phyloP scores from a whole-genome alignment of 2,113 vertebrate species.

The Gallinago media region DNA sequence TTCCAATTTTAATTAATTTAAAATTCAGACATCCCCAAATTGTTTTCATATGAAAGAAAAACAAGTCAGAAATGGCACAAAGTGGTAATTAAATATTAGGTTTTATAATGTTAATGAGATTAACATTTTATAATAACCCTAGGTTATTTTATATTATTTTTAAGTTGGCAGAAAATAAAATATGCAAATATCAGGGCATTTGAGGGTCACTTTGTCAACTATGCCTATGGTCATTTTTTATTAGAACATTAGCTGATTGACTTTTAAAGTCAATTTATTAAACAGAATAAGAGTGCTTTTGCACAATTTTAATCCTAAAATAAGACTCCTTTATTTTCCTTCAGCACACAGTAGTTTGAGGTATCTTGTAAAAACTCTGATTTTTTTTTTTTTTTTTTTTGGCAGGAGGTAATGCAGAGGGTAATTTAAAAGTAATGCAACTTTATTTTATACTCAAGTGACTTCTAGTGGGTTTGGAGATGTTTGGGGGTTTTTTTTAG shows the following conservation, averaged over 20 bases:
- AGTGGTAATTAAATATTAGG: background rate
- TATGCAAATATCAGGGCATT: constrained; percentile 3
- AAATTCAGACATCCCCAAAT: constrained; percentile 1
- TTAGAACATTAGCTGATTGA: background rate
- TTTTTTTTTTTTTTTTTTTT: background rate
- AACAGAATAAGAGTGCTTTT: background rate
- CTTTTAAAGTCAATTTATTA: background rate
- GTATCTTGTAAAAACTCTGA: background rate
- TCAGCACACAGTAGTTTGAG: background rate
- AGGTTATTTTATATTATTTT: constrained; percentile 33
- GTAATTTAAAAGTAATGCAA: background rate
- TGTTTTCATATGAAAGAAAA: constrained; percentile 51
- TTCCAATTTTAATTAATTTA: constrained; percentile 9
- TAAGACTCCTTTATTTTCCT: background rate
- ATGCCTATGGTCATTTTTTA: background rate
- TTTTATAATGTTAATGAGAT: constrained; percentile 13
- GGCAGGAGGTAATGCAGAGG: accelerated
- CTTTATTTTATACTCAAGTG: background rate
- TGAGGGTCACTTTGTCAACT: background rate
- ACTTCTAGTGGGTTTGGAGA: background rate
- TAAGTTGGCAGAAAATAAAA: constrained; percentile 31
- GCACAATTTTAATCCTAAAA: background rate
- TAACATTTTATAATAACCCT: constrained; percentile 5
- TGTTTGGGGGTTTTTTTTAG: background rate
- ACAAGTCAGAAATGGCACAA: background rate